Evolutionary conservation across 2,113 vertebrate genomes (phyloP).

Genomic region (Pristiophorus japonicus): DNA sequence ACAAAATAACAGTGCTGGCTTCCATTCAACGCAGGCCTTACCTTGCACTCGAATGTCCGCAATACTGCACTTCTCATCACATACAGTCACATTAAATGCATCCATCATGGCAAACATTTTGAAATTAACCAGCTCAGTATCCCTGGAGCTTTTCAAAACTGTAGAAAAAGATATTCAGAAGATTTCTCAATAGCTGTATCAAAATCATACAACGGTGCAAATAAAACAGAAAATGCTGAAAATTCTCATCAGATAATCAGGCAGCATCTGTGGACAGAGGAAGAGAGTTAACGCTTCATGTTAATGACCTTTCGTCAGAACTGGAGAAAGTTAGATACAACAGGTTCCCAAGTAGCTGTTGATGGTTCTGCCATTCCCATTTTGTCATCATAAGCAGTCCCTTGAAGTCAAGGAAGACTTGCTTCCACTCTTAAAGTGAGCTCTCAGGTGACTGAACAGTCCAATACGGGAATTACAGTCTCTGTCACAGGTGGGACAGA

Average conservation of each 20-base stretch:
- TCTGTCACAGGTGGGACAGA: too few relatives aligned
- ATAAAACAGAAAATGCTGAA: not conserved
- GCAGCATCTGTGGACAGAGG: too few relatives aligned
- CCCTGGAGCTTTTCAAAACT: constrained; percentile 60
- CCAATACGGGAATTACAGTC: too few relatives aligned
- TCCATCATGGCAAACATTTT: constrained; percentile 79
- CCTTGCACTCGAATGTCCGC: constrained; percentile 91
- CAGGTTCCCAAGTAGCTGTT: too few relatives aligned
- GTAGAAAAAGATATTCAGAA: constrained; percentile 39
- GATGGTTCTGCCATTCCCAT: too few relatives aligned
- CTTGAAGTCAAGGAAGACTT: too few relatives aligned
- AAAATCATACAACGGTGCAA: constrained; percentile 43
- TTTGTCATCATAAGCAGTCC: too few relatives aligned
- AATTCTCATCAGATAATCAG: not conserved
- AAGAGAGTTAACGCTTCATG: too few relatives aligned
- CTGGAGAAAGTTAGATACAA: too few relatives aligned
- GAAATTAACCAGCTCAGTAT: constrained; percentile 68
- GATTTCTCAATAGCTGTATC: not conserved
- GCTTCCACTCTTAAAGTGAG: too few relatives aligned
- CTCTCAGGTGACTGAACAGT: too few relatives aligned
- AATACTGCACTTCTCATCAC: constrained; percentile 73
- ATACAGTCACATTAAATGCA: constrained; percentile 76
- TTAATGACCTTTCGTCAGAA: too few relatives aligned
- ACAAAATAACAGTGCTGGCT: not conserved
- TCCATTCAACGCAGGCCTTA: constrained; percentile 43